Evolutionary conservation across 2,888 invertebrate species (phyloP), one percentile per base, ranked within the genome.

Genomic region (Drosophila algonquin): DNA sequence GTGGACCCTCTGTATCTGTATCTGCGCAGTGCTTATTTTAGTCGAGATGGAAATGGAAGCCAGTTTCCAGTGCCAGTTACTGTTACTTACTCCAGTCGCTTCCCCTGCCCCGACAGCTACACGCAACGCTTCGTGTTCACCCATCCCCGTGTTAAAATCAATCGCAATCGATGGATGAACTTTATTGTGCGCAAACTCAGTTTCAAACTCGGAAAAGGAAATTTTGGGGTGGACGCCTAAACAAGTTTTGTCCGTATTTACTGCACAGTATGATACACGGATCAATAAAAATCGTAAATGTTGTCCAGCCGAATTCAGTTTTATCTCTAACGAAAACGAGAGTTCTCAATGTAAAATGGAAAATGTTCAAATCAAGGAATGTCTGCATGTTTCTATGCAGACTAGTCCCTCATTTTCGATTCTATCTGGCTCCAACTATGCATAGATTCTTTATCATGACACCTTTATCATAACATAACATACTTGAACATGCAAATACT

Each of bases 111-210:
- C 48, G 27, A 55, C 48, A 21, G 21, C 44, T 48, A 53, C 63
- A 57, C 50, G 27, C 56, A 52, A 64, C 35, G n/a, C 21, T n/a
- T n/a, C 44, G 47, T 53, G 65, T 54, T 65, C 32, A 32, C 44
- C 63, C 32, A 32, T 32, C 63, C 46, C 35, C 18, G 53, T 47
- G 59, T 63, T 61, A 80, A 86, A 87, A 88, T 82, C 82, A 82
- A 82, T 82, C 61, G 40, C 63, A 63, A 80, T 87, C 80, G 74
- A 58, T 71, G 47, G 64, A 64, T 64, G 77, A 64, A 35, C 63
- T 55, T 51, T 27, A 55, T 67, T 59, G 40, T 86, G 82, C 82
- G 82, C 82, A 83, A 67, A 83, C 89, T 88, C 82, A 55, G 65
- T 45, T 63, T 53, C 18, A 18, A 18, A 18, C 21, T 54, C 51